A percentile compares a stretch with the other conserved stretches of the same genome.
Evolutionary conservation across 2,797 vertebrate genomes (phyloP).

Genomic region (Microhierax caerulescens): DNA sequence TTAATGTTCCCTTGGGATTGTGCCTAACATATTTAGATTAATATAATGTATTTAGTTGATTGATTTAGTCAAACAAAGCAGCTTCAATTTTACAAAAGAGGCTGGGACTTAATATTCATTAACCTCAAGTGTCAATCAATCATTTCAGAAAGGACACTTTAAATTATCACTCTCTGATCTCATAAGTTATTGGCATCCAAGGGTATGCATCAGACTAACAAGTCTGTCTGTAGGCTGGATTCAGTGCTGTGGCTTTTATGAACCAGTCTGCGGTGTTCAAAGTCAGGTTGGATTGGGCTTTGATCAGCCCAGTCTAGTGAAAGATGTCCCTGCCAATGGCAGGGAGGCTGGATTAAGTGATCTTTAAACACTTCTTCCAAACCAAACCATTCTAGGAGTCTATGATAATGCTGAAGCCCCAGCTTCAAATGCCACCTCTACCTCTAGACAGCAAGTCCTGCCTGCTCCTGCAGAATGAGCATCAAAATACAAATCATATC

Average conservation of each 20-base stretch:
- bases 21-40: neutral
- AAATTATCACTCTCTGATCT: neutral
- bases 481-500: neutral
- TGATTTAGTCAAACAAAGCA: neutral
- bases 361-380: neutral
- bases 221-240: neutral
- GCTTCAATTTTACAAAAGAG: neutral
- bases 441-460: neutral
- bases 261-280: neutral
- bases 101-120: neutral
- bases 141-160: neutral
- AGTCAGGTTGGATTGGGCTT: neutral
- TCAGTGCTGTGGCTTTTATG: neutral
- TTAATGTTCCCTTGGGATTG: neutral
- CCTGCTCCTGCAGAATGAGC: neutral
- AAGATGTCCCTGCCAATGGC: neutral
- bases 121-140: neutral
- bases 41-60: neutral
- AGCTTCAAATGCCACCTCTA: neutral
- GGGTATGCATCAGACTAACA: neutral
- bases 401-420: neutral
- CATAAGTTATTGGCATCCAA: neutral
- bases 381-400: neutral
- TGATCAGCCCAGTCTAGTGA: neutral
- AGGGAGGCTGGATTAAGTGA: neutral